phyloP scores from a whole-genome alignment of 92 coral and sea anemone genomes.

The Epizoanthus rinbou region DNA sequence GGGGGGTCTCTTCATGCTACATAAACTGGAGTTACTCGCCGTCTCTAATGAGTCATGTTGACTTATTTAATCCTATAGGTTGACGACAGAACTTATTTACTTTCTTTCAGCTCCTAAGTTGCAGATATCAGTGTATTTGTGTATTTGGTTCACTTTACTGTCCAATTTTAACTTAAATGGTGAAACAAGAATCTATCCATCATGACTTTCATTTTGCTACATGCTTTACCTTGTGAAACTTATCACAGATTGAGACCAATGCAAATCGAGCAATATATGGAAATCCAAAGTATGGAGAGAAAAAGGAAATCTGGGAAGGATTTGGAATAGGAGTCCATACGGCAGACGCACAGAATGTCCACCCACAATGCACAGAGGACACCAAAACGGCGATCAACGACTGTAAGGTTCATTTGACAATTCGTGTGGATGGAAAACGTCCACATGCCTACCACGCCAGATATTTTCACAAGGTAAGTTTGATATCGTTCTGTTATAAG shows the following conservation, averaged over 20 bases:
- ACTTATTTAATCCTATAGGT: too few species aligned
- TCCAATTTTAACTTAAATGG: too few species aligned
- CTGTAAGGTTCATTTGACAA: conserved; percentile 2
- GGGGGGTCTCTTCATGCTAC: too few species aligned
- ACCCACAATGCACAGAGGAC: conserved; percentile 25
- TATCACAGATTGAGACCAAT: neutral
- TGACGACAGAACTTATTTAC: too few species aligned
- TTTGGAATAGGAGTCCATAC: neutral
- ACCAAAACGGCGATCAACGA: neutral
- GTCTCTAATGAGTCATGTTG: too few species aligned
- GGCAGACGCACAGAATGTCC: neutral
- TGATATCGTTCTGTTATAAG: too few species aligned
- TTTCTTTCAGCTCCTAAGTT: too few species aligned
- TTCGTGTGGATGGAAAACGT: conserved; percentile 15
- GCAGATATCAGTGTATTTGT: too few species aligned
- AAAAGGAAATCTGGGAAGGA: conserved; percentile 14
- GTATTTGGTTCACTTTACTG: too few species aligned
- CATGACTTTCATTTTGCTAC: too few species aligned
- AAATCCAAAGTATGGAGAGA: neutral
- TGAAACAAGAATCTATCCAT: too few species aligned
- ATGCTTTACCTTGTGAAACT: neutral
- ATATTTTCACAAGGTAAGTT: neutral
- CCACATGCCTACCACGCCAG: neutral
- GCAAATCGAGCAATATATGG: neutral
- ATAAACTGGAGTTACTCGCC: too few species aligned